Evolutionary conservation across 2,113 vertebrate genomes (phyloP).

Genomic region (Ramphastos sulfuratus): DNA sequence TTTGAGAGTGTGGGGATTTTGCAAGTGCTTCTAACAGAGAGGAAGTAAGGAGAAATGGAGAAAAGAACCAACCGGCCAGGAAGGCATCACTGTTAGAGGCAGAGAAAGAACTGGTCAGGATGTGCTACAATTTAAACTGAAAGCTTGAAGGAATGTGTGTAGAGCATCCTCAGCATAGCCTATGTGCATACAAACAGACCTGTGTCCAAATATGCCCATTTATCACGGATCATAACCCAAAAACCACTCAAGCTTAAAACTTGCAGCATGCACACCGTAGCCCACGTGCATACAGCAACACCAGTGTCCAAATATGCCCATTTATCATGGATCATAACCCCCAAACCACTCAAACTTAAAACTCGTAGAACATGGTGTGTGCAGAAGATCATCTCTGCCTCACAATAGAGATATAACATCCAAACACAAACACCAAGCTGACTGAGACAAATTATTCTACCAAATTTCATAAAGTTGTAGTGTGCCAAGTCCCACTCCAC

Average conservation of each 20-base stretch:
- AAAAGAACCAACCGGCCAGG: background rate
- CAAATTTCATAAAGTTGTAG: background rate
- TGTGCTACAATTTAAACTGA: background rate
- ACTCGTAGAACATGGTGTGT: background rate
- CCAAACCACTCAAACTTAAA: background rate
- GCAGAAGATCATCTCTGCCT: background rate
- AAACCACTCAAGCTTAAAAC: background rate
- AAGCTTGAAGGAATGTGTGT: background rate
- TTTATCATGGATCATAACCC: background rate
- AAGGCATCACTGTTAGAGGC: background rate
- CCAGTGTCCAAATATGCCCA: background rate
- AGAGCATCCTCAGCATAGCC: background rate
- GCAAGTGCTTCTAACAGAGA: background rate
- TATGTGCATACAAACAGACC: background rate
- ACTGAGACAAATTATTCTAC: background rate
- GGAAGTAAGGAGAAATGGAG: background rate
- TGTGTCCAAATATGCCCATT: background rate
- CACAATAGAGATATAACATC: background rate
- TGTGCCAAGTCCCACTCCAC: background rate
- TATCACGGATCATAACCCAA: background rate
- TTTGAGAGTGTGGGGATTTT: background rate
- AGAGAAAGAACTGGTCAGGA: background rate
- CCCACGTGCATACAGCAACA: background rate
- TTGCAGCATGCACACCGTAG: background rate
- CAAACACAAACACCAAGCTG: background rate